Conservation (phyloP, 53 echinoderm and acorn worm genomes). For the Astropecten irregularis region DNA sequence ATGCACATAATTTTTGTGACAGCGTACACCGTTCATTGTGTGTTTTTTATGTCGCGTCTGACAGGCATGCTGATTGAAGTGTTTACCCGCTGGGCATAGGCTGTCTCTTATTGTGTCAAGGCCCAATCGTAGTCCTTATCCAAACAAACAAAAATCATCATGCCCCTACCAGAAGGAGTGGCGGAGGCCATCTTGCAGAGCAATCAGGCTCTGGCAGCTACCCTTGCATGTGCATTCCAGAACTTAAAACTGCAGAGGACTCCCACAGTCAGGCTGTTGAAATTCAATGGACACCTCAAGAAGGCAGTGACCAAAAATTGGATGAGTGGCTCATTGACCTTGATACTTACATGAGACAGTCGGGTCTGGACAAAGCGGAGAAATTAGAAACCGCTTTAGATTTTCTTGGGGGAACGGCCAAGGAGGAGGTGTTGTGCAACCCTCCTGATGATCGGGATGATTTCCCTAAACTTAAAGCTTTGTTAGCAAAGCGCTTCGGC, state of each 20-base stretch:
- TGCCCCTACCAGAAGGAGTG: not conserved
- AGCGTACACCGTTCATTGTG: too few species aligned
- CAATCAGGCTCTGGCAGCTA: not conserved
- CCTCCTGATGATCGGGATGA: not conserved
- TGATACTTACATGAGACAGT: not conserved
- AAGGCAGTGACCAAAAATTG: not conserved
- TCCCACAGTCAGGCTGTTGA: not conserved
- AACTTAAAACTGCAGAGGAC: not conserved
- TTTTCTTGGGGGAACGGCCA: not conserved
- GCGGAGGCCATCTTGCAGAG: not conserved
- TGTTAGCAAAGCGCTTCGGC: not conserved
- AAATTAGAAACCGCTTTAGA: not conserved
- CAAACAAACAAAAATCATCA: not conserved
- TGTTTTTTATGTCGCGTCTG: too few species aligned
- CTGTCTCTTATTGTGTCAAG: too few species aligned
- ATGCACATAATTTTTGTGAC: too few species aligned
- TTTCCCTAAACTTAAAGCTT: not conserved
- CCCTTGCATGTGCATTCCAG: not conserved
- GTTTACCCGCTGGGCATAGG: too few species aligned
- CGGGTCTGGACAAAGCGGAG: not conserved
- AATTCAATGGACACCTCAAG: not conserved
- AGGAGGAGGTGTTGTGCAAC: conserved; percentile 1
- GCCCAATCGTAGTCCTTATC: too few species aligned
- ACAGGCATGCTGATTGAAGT: too few species aligned
- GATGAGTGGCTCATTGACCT: not conserved